A percentile compares a stretch with the other conserved stretches of the same genome.
Conservation (phyloP, 2,888 invertebrate species). For the Philopedon plagiatum region DNA sequence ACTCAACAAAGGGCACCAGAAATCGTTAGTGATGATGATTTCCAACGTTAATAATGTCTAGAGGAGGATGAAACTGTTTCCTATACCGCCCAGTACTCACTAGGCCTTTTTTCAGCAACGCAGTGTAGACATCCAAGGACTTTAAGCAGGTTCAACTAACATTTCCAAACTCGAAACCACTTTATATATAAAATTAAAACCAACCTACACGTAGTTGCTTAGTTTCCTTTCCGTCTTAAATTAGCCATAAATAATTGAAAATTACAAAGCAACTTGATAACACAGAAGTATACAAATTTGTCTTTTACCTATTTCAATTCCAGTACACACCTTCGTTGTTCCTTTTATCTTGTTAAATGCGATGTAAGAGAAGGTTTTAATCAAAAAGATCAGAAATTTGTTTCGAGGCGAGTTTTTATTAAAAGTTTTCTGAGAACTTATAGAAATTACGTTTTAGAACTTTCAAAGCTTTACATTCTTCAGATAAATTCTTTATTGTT, state of each 20-base stretch:
- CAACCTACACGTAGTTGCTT: neutral
- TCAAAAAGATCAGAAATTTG: neutral
- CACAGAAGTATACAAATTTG: neutral
- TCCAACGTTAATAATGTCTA: too few species aligned
- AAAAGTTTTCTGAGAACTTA: neutral
- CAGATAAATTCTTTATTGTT: too few species aligned
- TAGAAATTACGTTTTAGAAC: neutral
- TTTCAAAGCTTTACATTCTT: neutral
- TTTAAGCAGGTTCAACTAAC: too few species aligned
- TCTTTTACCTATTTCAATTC: neutral
- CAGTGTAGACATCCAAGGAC: too few species aligned
- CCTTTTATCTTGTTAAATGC: neutral
- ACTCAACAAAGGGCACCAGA: too few species aligned
- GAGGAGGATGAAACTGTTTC: too few species aligned
- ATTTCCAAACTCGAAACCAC: too few species aligned
- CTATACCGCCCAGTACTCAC: too few species aligned
- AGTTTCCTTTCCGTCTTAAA: neutral
- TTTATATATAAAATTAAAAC: neutral
- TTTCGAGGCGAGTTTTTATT: neutral
- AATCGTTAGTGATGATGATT: too few species aligned
- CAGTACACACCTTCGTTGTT: neutral
- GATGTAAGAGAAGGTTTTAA: neutral
- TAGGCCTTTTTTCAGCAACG: too few species aligned
- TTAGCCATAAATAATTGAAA: neutral
- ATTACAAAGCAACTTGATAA: neutral